Evolutionary conservation across 2,113 vertebrate genomes (phyloP).

Genomic region (Phalacrocorax pelagicus): DNA sequence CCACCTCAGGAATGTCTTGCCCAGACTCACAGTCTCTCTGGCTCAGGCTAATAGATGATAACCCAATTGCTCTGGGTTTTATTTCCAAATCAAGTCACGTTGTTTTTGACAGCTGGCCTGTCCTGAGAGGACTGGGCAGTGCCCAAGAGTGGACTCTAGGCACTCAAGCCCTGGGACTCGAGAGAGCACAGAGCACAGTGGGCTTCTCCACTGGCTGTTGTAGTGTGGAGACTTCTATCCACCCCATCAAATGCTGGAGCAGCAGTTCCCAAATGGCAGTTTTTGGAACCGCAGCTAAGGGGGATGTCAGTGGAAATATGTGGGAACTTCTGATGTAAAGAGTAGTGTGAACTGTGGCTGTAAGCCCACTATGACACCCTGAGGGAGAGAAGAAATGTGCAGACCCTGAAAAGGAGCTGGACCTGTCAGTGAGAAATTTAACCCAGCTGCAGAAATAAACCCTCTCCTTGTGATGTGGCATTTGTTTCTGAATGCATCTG

Average conservation of each 20-base stretch:
- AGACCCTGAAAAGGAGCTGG: neutral
- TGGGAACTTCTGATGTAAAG: neutral
- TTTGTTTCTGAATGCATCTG: neutral
- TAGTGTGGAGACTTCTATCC: neutral
- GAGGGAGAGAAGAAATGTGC: neutral
- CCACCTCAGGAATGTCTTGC: neutral
- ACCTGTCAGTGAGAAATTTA: neutral
- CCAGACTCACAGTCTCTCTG: neutral
- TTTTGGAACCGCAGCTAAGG: neutral
- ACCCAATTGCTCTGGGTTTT: neutral
- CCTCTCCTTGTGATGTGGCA: neutral
- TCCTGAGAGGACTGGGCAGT: neutral
- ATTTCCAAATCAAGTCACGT: accelerated
- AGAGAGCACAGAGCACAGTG: neutral
- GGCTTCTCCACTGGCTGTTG: neutral
- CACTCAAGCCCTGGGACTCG: accelerated
- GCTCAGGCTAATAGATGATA: neutral
- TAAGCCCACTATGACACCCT: accelerated
- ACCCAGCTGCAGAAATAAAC: neutral
- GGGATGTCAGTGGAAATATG: neutral
- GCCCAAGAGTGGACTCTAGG: neutral
- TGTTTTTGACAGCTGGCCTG: neutral
- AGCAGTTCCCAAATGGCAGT: neutral
- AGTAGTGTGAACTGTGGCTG: accelerated
- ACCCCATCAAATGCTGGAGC: neutral